Conservation (phyloP, 1,140 invertebrate species). For the Dendroctonus ponderosae region DNA sequence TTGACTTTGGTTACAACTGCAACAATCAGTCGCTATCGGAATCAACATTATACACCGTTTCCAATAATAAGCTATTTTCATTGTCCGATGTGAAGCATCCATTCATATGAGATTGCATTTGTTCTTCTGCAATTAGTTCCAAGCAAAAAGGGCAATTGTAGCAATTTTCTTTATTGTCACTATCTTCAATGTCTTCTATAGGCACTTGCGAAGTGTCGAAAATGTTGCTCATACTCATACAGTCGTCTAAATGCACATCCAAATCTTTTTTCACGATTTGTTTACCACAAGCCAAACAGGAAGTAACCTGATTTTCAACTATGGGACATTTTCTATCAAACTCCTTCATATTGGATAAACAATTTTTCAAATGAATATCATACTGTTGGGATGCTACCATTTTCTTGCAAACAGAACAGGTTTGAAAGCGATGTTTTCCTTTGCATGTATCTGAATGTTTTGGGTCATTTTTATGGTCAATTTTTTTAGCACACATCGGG, state of each 20-base stretch:
- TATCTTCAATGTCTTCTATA: constrained; percentile 26
- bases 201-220: constrained; percentile 33
- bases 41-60: no score
- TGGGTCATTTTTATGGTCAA: not conserved
- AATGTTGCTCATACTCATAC: constrained; percentile 45
- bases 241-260: constrained; percentile 66
- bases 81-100: constrained; percentile 33
- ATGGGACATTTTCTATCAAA: constrained; percentile 43
- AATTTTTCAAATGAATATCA: constrained; percentile 59
- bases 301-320: constrained; percentile 31
- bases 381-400: constrained; percentile 49
- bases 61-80: not conserved
- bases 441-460: not conserved
- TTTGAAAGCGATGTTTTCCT: constrained; percentile 22
- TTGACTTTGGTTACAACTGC: no score
- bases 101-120: constrained; percentile 44
- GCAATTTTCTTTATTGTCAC: constrained; percentile 19
- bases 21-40: no score
- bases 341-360: constrained; percentile 52
- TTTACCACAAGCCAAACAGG: constrained; percentile 64
- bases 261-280: constrained; percentile 53
- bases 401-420: constrained; percentile 58
- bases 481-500: constrained; percentile 1
- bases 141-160: constrained; percentile 46
- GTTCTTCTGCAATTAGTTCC: constrained; percentile 33